phyloP scores from a whole-genome alignment of 2,888 invertebrate species.

The Melanostoma mellinum region DNA sequence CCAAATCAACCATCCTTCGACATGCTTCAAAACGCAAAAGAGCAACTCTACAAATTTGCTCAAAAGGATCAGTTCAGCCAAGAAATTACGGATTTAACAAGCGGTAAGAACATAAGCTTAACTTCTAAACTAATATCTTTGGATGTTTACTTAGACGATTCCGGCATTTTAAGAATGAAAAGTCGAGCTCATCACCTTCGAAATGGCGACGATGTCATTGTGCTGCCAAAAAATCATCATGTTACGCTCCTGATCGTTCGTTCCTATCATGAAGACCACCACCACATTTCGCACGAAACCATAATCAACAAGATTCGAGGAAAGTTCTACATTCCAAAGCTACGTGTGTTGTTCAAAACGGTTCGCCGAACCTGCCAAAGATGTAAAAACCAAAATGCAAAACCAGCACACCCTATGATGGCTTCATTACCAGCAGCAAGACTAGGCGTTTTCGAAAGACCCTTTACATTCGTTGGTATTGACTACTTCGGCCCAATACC shows the following conservation, averaged over 20 bases:
- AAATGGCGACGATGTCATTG: slow-evolving; percentile 42
- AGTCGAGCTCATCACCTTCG: slow-evolving; percentile 49
- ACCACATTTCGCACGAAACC: slow-evolving; percentile 5
- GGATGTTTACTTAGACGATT: slow-evolving; percentile 47
- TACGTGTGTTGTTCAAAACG: slow-evolving; percentile 20
- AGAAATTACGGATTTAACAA: slow-evolving; percentile 48
- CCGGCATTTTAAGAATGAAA: slow-evolving; percentile 31
- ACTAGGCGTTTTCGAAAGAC: slow-evolving; percentile 12
- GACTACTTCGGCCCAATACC: slow-evolving; percentile 8
- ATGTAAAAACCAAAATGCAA: slow-evolving; percentile 6
- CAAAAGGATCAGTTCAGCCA: slow-evolving; percentile 50
- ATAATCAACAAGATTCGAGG: slow-evolving; percentile 27
- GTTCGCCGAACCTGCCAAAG: slow-evolving; percentile 3
- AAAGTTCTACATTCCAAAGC: slow-evolving; percentile 5
- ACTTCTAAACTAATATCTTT: slow-evolving; percentile 46
- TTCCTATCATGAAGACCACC: slow-evolving; percentile 29
- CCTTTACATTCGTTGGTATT: slow-evolving; percentile 13
- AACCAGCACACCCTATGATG: neutral
- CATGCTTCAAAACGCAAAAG: too few species aligned
- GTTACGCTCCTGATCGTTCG: slow-evolving; percentile 64
- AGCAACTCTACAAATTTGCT: slow-evolving; percentile 26
- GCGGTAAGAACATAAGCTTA: slow-evolving; percentile 37
- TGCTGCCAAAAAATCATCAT: slow-evolving; percentile 39
- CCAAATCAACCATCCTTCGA: slow-evolving; percentile 24
- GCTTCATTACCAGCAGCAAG: slow-evolving; percentile 18